These are phyloP conservation scores for Drosophila ficusphila DNA, from an alignment of 1,140 invertebrate species.

Conservation along the genomic window DNA sequence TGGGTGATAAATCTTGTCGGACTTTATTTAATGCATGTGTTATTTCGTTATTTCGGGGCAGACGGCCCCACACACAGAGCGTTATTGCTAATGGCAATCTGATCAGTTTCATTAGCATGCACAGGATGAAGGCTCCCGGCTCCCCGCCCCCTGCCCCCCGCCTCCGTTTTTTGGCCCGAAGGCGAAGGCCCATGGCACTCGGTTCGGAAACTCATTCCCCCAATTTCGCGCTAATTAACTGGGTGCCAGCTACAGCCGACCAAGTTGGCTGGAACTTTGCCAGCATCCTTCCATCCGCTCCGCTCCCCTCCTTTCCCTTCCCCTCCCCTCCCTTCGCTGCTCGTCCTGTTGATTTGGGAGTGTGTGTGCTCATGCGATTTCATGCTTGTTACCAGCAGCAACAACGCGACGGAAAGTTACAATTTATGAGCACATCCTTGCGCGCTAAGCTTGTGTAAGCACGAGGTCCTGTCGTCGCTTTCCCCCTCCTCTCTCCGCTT, in stretches of 20 bases:
- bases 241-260: constrained; percentile 67
- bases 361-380: constrained; percentile 68
- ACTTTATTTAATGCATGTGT: constrained; percentile 65
- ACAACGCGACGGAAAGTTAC: constrained; percentile 59
- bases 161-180: background rate
- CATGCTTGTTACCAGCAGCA: constrained; percentile 76
- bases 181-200: background rate
- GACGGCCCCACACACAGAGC: constrained; percentile 54
- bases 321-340: background rate
- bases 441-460: constrained; percentile 69
- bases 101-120: constrained; percentile 79
- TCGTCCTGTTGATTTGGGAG: background rate
- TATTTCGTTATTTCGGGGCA: too few species aligned
- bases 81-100: constrained; percentile 63
- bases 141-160: background rate
- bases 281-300: too few species aligned
- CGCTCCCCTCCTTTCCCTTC: background rate
- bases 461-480: constrained; percentile 33
- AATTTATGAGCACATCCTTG: constrained; percentile 78
- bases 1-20: constrained; percentile 65
- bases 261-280: constrained; percentile 72
- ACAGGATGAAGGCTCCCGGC: constrained; percentile 28
- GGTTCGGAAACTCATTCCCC: constrained; percentile 46
- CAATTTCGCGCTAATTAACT: constrained; percentile 81
- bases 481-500: background rate